phyloP scores from a whole-genome alignment of 2,888 invertebrate species.

The Xestia c-nigrum region DNA sequence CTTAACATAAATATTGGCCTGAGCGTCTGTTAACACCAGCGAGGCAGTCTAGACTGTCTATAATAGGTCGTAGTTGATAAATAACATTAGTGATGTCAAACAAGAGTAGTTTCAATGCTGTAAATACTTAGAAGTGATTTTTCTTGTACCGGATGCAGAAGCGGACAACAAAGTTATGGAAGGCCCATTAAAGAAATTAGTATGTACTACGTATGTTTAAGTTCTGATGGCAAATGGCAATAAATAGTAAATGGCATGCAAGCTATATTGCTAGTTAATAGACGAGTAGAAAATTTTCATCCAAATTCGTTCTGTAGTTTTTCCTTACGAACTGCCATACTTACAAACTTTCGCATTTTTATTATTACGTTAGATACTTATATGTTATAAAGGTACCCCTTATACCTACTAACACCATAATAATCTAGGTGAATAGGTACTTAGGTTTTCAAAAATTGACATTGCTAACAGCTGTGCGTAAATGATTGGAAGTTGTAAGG shows the following conservation, averaged over 20 bases:
- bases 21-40: too few species aligned
- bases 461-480: conserved; percentile 9
- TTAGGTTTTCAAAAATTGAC: not conserved
- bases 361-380: too few species aligned
- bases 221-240: not conserved
- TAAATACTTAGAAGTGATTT: conserved; percentile 25
- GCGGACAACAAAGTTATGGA: conserved; percentile 11
- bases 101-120: not conserved
- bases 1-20: too few species aligned
- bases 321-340: too few species aligned
- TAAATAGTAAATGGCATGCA: not conserved
- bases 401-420: not conserved
- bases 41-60: too few species aligned
- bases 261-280: not conserved
- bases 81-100: not conserved
- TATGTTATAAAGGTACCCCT: too few species aligned
- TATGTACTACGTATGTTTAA: not conserved
- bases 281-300: not conserved
- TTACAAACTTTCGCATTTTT: too few species aligned
- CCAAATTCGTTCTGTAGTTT: too few species aligned
- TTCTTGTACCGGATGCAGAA: conserved; percentile 24
- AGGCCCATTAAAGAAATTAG: not conserved
- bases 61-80: not conserved
- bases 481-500: not conserved
- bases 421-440: not conserved